phyloP scores from a whole-genome alignment of 2,797 vertebrate species.

The Synaphobranchus kaupii region DNA sequence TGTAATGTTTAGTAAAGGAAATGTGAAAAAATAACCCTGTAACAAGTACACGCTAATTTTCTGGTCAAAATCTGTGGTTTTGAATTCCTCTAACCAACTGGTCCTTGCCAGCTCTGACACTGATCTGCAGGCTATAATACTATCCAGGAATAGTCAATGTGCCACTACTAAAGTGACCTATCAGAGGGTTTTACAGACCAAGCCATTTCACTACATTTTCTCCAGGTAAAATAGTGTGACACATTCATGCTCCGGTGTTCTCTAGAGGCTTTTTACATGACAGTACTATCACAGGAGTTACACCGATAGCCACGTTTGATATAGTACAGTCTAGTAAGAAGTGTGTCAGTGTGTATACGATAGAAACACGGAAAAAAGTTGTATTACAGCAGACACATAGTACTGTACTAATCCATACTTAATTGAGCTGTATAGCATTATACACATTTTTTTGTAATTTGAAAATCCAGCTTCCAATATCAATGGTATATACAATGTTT shows the following conservation, averaged over 20 bases:
- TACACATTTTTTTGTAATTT: slow-evolving; percentile 12
- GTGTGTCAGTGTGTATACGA: background rate
- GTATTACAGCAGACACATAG: background rate
- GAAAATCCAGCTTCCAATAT: background rate
- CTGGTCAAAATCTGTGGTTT: background rate
- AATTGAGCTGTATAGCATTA: background rate
- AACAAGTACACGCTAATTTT: background rate
- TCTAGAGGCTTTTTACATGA: background rate
- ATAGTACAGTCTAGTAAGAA: background rate
- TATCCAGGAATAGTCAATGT: background rate
- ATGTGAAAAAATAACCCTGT: background rate
- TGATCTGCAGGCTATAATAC: background rate
- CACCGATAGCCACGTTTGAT: slow-evolving; percentile 2
- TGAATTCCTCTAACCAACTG: background rate
- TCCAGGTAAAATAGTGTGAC: background rate
- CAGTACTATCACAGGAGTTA: slow-evolving; percentile 1
- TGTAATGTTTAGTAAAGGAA: background rate
- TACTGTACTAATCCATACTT: background rate
- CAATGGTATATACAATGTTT: background rate
- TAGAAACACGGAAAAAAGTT: background rate
- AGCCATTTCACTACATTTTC: background rate
- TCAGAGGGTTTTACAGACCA: background rate
- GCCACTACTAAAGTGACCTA: background rate
- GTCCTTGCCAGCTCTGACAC: background rate
- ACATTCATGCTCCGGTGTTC: background rate